Evolutionary conservation across 2,113 vertebrate genomes (phyloP), one percentile per base, ranked within the genome.

Genomic region (Salvelinus alpinus): DNA sequence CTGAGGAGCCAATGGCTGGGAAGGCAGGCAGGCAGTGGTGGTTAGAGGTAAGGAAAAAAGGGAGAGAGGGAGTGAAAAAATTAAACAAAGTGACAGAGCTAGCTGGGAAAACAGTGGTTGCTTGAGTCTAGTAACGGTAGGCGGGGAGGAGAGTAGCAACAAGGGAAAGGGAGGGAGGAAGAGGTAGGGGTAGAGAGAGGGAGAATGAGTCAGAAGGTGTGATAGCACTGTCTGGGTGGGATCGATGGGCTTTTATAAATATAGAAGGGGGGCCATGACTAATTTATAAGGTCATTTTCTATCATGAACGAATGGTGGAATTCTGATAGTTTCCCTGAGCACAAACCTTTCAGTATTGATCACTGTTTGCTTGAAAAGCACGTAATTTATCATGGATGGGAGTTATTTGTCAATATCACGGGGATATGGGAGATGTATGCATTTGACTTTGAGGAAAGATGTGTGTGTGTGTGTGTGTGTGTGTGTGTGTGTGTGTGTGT

Each of bases 161-260:
- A 4, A 22, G 48, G 62, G 22, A 27, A 44, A 29, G 64, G 29
- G 48, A 72, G 64, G 29, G 48, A 72, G 18, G 64, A 14, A 51
- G 20, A 47, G 24, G 6, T 38, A 22, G 60, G 70, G 4, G 6
- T 38, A 22, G 60, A 71, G 6, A 68, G 24, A 3, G 47, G 34
- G 65, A 67, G 62, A 66, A 65, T 82, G 77, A 85, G 73, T 82
- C 82, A 85, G 73, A 38, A 71, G 73, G 73, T 59, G 57, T 68
- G 75, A 76, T 25, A 73, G 64, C 64, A 73, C 78, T 76, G 75
- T 82, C 74, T 44, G 54, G 7, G 34, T 60, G 60, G 70, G 77
- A 89, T 83, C 72, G 80, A 86, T 87, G 84, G 65, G 64, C 64
- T 74, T 75, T 75, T 78, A 77, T 84, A 89, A 89, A 89, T 89